phyloP scores from a whole-genome alignment of 2,797 vertebrate species.

The Hozukius guyotensis region DNA sequence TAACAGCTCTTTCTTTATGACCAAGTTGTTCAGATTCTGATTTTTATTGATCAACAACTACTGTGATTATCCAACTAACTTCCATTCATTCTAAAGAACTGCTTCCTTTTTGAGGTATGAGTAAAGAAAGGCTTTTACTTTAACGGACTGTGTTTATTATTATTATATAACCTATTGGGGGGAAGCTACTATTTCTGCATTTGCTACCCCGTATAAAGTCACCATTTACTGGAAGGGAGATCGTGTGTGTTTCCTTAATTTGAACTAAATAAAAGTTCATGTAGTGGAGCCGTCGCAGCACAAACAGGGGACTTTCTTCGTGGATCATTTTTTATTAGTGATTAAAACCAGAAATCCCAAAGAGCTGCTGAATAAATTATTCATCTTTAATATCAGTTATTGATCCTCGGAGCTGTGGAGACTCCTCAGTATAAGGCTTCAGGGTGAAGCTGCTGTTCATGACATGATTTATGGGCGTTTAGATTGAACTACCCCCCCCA shows the following conservation, averaged over 20 bases:
- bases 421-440: background rate
- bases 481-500: constrained; percentile 17
- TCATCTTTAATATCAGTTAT: constrained; percentile 15
- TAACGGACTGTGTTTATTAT: background rate
- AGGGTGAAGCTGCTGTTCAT: background rate
- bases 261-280: too few relatives aligned
- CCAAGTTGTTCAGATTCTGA: background rate
- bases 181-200: background rate
- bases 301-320: background rate
- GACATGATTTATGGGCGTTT: constrained; percentile 50
- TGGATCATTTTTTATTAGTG: background rate
- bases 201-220: background rate
- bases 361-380: too few relatives aligned
- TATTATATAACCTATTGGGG: background rate
- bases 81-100: background rate
- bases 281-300: too few relatives aligned
- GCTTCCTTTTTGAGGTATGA: background rate
- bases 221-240: too few relatives aligned
- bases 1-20: background rate
- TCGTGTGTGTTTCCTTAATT: background rate
- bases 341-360: too few relatives aligned
- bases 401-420: constrained; percentile 12
- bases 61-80: background rate
- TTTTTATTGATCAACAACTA: background rate
- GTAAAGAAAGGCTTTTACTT: background rate